A percentile compares a stretch with the other conserved stretches of the same genome.
These are phyloP conservation scores for Pseudomyrmex flavicornis DNA, from an alignment of 1,140 invertebrate species.

Conservation along the genomic window DNA sequence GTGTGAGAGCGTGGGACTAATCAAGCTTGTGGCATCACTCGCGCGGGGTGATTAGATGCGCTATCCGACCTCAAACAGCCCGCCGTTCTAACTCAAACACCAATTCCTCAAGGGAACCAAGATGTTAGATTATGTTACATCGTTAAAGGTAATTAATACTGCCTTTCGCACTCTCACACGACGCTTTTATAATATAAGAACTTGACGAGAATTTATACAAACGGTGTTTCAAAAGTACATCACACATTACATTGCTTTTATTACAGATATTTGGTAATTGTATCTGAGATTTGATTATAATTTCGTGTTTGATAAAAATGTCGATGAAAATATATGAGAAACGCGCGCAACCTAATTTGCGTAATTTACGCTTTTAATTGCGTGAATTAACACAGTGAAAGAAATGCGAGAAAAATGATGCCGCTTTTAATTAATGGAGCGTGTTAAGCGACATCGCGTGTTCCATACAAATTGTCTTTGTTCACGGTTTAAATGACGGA, in stretches of 20 bases:
- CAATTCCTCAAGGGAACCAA: constrained; percentile 55
- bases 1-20: constrained; percentile 58
- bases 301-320: no score
- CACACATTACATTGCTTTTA: neutral
- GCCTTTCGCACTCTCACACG: constrained; percentile 13
- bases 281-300: neutral
- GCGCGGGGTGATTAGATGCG: constrained; percentile 69
- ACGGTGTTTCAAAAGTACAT: constrained; percentile 12
- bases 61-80: constrained; percentile 74
- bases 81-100: constrained; percentile 64
- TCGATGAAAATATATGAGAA: no score
- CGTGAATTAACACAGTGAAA: neutral
- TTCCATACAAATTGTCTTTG: constrained; percentile 49
- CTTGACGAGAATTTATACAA: constrained; percentile 24
- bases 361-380: constrained; percentile 17
- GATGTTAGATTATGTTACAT: constrained; percentile 63
- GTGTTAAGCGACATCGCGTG: constrained; percentile 30
- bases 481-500: constrained; percentile 60
- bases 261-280: neutral
- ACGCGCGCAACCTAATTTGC: neutral
- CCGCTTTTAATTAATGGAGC: constrained; percentile 50
- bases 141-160: constrained; percentile 67
- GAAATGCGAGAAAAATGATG: constrained; percentile 23
- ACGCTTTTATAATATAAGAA: constrained; percentile 27
- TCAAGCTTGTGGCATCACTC: constrained; percentile 69